phyloP scores from a whole-genome alignment of 2,113 vertebrate species.

The Macaca nemestrina region DNA sequence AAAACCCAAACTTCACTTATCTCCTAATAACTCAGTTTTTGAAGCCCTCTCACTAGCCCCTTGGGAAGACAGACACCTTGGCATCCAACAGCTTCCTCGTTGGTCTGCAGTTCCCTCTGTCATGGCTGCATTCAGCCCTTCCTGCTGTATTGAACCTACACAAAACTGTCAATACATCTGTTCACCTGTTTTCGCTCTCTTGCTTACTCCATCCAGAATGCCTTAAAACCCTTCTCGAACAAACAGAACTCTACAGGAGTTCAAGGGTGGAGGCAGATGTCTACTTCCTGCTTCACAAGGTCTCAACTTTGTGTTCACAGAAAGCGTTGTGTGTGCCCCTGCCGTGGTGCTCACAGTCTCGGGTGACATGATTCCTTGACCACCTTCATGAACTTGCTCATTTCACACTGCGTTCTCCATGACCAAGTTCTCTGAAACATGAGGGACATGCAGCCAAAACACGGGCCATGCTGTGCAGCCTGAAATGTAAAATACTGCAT shows the following conservation, averaged over 20 bases:
- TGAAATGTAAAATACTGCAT: not conserved
- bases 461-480: rapidly evolving
- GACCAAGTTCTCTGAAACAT: too few relatives aligned
- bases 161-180: rapidly evolving
- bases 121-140: rapidly evolving
- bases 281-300: not conserved
- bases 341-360: rapidly evolving
- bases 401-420: not conserved
- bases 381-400: not conserved
- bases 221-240: not conserved
- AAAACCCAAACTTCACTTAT: not conserved
- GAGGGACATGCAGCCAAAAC: not conserved
- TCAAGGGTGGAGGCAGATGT: not conserved
- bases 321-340: not conserved
- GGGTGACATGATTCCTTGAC: rapidly evolving
- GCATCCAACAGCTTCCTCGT: rapidly evolving
- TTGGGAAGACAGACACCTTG: not conserved
- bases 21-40: not conserved
- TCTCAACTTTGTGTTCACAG: not conserved
- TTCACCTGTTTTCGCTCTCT: not conserved
- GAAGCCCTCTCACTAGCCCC: not conserved
- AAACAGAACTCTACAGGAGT: not conserved
- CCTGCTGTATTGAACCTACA: not conserved
- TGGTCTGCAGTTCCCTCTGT: rapidly evolving
- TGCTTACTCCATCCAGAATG: not conserved